Evolutionary conservation across 2,888 invertebrate genomes (phyloP).

Genomic region (Marronus borbonicus): DNA sequence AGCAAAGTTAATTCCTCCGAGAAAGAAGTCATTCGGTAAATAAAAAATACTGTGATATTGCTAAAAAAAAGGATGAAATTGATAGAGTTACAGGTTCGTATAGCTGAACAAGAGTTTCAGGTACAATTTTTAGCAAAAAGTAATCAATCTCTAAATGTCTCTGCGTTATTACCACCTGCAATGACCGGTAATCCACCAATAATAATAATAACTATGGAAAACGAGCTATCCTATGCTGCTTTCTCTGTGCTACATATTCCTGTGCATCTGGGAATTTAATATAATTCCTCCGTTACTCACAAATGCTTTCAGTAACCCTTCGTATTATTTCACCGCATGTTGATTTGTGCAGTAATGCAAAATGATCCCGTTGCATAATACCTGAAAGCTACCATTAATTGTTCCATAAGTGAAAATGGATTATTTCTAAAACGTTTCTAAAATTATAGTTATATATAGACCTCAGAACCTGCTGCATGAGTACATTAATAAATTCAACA

Average conservation of each 20-base stretch:
- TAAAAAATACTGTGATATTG: neutral
- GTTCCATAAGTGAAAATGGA: too few species aligned
- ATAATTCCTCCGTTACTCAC: neutral
- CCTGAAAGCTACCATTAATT: too few species aligned
- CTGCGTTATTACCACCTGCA: slow-evolving; percentile 1
- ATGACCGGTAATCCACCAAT: neutral
- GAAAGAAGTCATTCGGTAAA: slow-evolving; percentile 23
- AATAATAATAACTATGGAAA: too few species aligned
- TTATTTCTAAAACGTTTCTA: too few species aligned
- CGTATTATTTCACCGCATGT: neutral
- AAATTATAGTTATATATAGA: too few species aligned
- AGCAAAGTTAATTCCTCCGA: neutral
- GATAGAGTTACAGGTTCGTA: too few species aligned
- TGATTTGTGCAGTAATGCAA: neutral
- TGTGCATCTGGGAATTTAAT: neutral
- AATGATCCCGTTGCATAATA: too few species aligned
- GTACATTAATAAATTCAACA: too few species aligned
- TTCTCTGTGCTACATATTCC: neutral
- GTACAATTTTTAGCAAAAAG: slow-evolving; percentile 24
- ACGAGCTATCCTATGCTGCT: neutral
- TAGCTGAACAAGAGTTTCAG: too few species aligned
- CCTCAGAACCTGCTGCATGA: too few species aligned
- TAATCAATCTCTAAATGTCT: slow-evolving; percentile 19
- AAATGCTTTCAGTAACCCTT: neutral
- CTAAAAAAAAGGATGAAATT: too few species aligned